Evolutionary conservation across 1,140 invertebrate genomes (phyloP).

Genomic region (Drosophila ananassae): DNA sequence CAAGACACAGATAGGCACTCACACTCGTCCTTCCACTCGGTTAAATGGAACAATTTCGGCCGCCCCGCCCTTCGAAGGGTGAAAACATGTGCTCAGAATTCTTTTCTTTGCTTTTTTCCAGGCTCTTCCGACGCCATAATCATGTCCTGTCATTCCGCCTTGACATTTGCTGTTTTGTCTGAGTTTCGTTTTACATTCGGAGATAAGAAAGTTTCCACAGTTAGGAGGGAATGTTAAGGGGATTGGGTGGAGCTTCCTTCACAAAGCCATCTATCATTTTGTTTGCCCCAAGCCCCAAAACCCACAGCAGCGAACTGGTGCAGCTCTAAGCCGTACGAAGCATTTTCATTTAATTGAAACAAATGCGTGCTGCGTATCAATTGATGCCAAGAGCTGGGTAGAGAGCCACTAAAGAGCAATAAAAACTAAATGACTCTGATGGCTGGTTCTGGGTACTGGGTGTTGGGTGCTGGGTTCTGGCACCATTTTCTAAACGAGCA

Average conservation of each 20-base stretch:
- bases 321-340: constrained; percentile 54
- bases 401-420: constrained; percentile 63
- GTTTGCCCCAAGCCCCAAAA: neutral
- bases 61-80: neutral
- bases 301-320: constrained; percentile 7
- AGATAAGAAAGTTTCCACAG: constrained; percentile 38
- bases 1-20: constrained; percentile 1
- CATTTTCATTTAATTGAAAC: constrained; percentile 82
- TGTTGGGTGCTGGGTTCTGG: neutral
- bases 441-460: neutral
- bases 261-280: constrained; percentile 42
- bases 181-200: constrained; percentile 44
- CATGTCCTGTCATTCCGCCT: constrained; percentile 26
- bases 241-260: constrained; percentile 20
- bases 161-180: constrained; percentile 11
- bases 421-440: constrained; percentile 64
- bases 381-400: constrained; percentile 51
- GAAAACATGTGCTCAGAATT: constrained; percentile 27
- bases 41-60: constrained; percentile 40
- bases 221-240: neutral
- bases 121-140: constrained; percentile 3
- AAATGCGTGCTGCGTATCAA: constrained; percentile 82
- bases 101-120: constrained; percentile 5
- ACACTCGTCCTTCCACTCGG: constrained; percentile 23
- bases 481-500: constrained; percentile 29